Percentiles rank a stretch among this genome's conserved stretches.
phyloP scores from a whole-genome alignment of 1,140 invertebrate genomes.

The Drosophila mojavensis region DNA sequence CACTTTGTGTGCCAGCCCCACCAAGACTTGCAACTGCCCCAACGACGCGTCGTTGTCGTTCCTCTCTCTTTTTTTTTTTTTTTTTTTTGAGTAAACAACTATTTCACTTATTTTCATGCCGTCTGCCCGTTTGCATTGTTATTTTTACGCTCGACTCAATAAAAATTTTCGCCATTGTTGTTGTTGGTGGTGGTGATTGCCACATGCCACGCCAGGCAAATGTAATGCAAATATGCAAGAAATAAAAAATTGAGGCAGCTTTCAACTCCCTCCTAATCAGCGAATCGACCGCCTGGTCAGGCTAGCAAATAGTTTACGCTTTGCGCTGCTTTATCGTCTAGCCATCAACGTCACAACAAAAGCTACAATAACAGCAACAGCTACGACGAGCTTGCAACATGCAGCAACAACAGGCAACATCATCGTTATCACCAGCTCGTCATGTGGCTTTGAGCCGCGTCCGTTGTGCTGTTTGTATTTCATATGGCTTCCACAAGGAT shows the following conservation, averaged over 20 bases:
- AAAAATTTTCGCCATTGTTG: constrained; percentile 65
- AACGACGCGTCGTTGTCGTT: constrained; percentile 34
- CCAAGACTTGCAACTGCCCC: constrained; percentile 26
- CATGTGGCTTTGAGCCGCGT: constrained; percentile 30
- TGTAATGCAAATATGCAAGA: constrained; percentile 75
- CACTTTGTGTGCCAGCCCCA: background rate
- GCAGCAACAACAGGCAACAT: constrained; percentile 53
- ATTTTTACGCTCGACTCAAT: constrained; percentile 82
- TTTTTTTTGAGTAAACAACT: constrained; percentile 59
- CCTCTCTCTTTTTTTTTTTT: constrained; percentile 37
- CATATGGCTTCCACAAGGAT: constrained; percentile 78
- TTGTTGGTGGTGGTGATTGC: constrained; percentile 25
- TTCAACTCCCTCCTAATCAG: constrained; percentile 54
- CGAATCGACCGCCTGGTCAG: constrained; percentile 21
- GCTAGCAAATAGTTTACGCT: constrained; percentile 62
- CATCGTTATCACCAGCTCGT: constrained; percentile 74
- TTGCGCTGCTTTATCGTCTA: constrained; percentile 16
- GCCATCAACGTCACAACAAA: constrained; percentile 19
- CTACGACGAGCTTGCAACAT: constrained; percentile 21
- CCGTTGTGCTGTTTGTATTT: constrained; percentile 63
- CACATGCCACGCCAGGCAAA: constrained; percentile 75
- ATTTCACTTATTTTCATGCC: constrained; percentile 82
- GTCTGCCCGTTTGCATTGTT: constrained; percentile 78
- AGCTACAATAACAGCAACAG: constrained; percentile 14
- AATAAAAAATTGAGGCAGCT: constrained; percentile 38